phyloP scores from a whole-genome alignment of 2,888 invertebrate genomes.

The Epinotia demarniana region DNA sequence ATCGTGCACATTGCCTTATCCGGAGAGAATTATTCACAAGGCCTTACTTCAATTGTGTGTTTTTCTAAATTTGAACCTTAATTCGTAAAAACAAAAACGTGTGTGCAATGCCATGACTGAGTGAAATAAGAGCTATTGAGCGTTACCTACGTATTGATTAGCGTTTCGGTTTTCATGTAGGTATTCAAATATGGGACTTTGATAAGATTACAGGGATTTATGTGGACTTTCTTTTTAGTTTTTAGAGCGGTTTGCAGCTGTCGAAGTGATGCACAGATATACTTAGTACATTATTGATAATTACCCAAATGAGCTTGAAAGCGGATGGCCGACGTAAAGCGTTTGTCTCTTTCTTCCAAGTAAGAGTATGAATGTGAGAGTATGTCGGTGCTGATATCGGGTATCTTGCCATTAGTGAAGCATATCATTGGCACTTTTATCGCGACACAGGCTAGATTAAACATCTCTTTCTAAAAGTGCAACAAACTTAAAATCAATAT shows the following conservation, averaged over 20 bases:
- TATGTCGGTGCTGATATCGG: neutral
- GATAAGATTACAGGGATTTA: constrained; percentile 1
- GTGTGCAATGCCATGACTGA: neutral
- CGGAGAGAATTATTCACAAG: neutral
- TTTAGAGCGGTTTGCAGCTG: neutral
- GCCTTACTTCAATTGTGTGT: neutral
- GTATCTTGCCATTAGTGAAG: neutral
- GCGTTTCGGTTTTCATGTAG: constrained; percentile 2
- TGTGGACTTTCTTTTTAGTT: neutral
- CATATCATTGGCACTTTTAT: neutral
- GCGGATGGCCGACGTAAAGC: neutral
- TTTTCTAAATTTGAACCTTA: neutral
- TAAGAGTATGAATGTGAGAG: neutral
- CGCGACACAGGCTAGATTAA: neutral
- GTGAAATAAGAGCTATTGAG: neutral
- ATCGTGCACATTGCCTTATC: constrained; percentile 7
- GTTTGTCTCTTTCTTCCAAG: neutral
- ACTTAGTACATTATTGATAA: neutral
- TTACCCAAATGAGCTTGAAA: neutral
- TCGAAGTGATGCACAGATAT: neutral
- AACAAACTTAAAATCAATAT: neutral
- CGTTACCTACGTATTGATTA: neutral
- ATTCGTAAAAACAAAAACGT: neutral
- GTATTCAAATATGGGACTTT: constrained; percentile 8
- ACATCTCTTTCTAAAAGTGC: neutral